A percentile compares a stretch with the other conserved stretches of the same genome.
Conservation (phyloP, 2,113 vertebrate genomes). For the Delphinapterus leucas region DNA sequence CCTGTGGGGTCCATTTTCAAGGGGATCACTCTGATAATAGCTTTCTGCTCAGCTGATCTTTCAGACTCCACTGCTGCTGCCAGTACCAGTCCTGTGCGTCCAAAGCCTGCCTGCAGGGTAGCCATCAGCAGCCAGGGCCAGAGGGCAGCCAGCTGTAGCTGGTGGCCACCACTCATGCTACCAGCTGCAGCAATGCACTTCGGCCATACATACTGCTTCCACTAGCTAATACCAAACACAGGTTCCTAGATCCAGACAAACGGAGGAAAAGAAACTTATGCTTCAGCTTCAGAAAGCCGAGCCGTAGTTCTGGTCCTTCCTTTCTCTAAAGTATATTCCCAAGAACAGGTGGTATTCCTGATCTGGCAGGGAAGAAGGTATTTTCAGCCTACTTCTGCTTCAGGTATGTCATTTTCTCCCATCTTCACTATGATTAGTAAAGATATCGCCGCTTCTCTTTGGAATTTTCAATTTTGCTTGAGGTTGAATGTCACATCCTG, state of each 20-base stretch:
- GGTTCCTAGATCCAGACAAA: conserved; percentile 59
- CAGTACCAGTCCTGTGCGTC: conserved; percentile 87
- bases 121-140: conserved; percentile 98
- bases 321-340: conserved; percentile 66
- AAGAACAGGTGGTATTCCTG: conserved; percentile 50
- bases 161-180: conserved; percentile 95
- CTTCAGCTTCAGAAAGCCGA: conserved; percentile 58
- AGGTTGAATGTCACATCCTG: conserved; percentile 57
- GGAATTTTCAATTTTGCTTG: conserved; percentile 55
- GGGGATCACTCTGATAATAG: conserved; percentile 92
- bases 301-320: conserved; percentile 38
- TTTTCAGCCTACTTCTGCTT: conserved; percentile 66
- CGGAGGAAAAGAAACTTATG: conserved; percentile 38
- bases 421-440: conserved; percentile 59
- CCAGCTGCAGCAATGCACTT: conserved; percentile 89
- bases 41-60: conserved; percentile 88
- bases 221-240: conserved; percentile 56
- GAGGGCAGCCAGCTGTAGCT: conserved; percentile 94
- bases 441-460: conserved; percentile 21
- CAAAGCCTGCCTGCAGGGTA: conserved; percentile 91
- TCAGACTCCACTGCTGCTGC: conserved; percentile 86
- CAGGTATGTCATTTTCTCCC: conserved; percentile 63
- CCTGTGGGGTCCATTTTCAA: conserved; percentile 89
- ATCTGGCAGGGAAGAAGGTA: conserved; percentile 8
- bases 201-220: conserved; percentile 91